phyloP scores from a whole-genome alignment of 2,113 vertebrate species.

The Protomyctophum bolini region DNA sequence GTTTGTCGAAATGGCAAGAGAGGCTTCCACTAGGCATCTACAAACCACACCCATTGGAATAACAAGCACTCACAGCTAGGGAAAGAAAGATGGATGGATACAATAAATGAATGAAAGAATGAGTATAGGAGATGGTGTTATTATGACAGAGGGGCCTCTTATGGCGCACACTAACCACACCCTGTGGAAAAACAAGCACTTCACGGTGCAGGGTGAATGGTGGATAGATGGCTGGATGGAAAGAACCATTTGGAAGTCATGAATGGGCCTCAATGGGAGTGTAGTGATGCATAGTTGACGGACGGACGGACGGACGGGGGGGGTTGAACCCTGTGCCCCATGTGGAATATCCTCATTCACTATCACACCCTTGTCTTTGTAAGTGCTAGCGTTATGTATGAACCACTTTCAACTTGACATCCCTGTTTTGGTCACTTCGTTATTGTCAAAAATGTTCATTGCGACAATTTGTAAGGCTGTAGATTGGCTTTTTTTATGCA shows the following conservation, averaged over 20 bases:
- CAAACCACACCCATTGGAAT: constrained; percentile 53
- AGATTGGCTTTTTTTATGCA: no score
- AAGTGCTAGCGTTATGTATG: no score
- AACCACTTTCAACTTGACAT: no score
- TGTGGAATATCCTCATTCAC: constrained; percentile 4
- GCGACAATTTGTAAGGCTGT: no score
- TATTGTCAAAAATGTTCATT: no score
- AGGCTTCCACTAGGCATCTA: constrained; percentile 17
- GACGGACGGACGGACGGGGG: background rate
- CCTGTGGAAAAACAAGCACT: constrained; percentile 45
- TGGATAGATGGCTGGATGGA: constrained; percentile 39
- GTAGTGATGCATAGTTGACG: constrained; percentile 15
- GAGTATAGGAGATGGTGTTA: constrained; percentile 30
- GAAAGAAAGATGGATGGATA: constrained; percentile 33
- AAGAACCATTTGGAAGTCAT: background rate
- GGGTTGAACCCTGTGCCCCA: constrained; percentile 20
- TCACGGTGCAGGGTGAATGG: constrained; percentile 7
- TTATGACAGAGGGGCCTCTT: constrained; percentile 45
- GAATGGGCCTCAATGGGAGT: constrained; percentile 21
- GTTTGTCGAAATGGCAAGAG: constrained; percentile 6
- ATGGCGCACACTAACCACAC: constrained; percentile 42
- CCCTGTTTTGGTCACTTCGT: no score
- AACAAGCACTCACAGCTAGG: constrained; percentile 41
- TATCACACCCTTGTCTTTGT: background rate
- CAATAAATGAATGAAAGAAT: constrained; percentile 49